Percentiles rank a stretch among this genome's conserved stretches.
These are phyloP conservation scores for Pithecia hirsuta DNA, from an alignment of 2,797 vertebrate genomes.

Conservation along the genomic window DNA sequence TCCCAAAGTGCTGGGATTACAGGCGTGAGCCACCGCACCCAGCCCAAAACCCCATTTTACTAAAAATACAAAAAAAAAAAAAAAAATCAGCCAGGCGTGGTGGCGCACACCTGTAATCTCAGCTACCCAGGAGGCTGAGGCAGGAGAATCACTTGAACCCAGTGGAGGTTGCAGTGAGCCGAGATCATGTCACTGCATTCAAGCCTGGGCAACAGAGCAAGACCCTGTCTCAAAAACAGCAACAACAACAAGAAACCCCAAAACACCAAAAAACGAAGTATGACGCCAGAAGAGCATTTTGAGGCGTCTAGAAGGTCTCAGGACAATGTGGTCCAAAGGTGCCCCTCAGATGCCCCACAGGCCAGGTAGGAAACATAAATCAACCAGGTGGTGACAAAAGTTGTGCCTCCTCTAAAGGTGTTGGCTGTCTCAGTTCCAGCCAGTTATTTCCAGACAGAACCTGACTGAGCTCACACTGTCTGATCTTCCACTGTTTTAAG, in stretches of 20 bases:
- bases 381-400: not conserved
- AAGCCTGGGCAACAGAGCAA: too few relatives aligned
- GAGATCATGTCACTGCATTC: too few relatives aligned
- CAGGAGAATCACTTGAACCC: too few relatives aligned
- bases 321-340: not conserved
- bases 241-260: not conserved
- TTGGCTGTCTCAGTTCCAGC: not conserved
- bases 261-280: not conserved
- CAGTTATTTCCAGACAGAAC: not conserved
- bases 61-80: not conserved
- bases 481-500: not conserved
- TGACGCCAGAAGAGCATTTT: not conserved
- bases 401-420: not conserved
- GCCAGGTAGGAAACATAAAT: not conserved
- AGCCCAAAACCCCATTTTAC: not conserved
- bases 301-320: not conserved
- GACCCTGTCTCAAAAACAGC: too few relatives aligned
- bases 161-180: not conserved
- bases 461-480: not conserved
- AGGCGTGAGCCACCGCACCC: too few relatives aligned
- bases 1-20: too few relatives aligned
- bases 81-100: not conserved
- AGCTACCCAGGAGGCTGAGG: too few relatives aligned
- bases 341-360: not conserved
- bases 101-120: too few relatives aligned